phyloP scores from a whole-genome alignment of 30 jellyfish, hydroid and myxozoan genomes.

The Mastigias papua region DNA sequence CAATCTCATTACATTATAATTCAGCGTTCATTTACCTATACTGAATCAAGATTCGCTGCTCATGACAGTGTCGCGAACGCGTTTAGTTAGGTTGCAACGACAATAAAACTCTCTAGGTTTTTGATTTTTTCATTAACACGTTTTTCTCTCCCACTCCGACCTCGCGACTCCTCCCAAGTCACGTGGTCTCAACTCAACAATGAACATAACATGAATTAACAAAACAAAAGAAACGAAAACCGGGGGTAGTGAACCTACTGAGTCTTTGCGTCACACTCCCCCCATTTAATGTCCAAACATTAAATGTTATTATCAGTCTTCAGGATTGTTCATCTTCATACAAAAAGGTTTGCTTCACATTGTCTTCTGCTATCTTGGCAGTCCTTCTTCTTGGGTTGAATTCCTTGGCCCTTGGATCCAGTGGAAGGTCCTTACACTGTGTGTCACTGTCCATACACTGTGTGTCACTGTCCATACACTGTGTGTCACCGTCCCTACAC shows the following conservation, averaged over 20 bases:
- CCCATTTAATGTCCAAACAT: conserved; percentile 30
- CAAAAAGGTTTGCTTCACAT: neutral
- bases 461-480: neutral
- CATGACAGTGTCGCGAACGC: too few species aligned
- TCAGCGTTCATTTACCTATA: too few species aligned
- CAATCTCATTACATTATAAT: too few species aligned
- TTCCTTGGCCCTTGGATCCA: conserved; percentile 19
- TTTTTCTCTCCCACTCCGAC: too few species aligned
- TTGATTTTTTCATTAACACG: too few species aligned
- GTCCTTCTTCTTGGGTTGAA: conserved; percentile 14
- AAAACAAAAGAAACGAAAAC: neutral
- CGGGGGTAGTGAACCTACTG: neutral
- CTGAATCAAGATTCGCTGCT: too few species aligned
- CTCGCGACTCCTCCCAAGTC: too few species aligned
- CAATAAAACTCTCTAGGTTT: too few species aligned
- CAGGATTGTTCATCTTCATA: conserved; percentile 1
- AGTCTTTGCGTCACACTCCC: conserved; percentile 29
- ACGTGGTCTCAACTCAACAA: neutral
- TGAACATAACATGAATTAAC: neutral
- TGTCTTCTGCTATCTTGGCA: neutral
- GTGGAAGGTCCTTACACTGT: neutral
- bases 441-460: neutral
- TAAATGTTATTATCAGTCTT: conserved; percentile 11
- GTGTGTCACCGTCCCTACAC: too few species aligned
- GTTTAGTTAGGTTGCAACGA: too few species aligned